Conservation (phyloP, 2,113 vertebrate species). For the Gymnobelideus leadbeateri region DNA sequence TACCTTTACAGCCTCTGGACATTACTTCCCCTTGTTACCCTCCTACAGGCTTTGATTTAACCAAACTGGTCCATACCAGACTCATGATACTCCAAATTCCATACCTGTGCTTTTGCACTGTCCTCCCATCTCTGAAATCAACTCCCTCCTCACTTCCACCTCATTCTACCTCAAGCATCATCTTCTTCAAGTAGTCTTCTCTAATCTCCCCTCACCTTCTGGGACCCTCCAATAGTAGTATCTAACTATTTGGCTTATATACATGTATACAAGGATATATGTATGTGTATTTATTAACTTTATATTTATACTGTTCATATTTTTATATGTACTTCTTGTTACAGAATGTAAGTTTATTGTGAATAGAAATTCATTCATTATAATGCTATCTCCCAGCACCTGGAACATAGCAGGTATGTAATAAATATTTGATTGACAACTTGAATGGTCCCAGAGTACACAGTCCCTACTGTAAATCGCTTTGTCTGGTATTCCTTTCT, state of each 20-base stretch:
- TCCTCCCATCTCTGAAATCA: background rate
- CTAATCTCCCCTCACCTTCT: background rate
- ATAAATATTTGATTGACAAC: background rate
- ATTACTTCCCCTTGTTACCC: background rate
- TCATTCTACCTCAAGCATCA: background rate
- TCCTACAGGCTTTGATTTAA: background rate
- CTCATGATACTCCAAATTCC: background rate
- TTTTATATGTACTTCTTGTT: background rate
- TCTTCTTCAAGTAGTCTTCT: background rate
- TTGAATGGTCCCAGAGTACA: background rate
- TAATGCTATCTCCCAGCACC: background rate
- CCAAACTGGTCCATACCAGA: background rate
- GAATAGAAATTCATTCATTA: background rate
- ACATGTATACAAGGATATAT: background rate
- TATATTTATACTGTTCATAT: background rate
- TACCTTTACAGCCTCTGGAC: background rate
- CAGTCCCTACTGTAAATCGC: background rate
- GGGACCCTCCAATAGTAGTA: background rate
- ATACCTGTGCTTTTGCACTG: background rate
- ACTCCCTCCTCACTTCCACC: background rate
- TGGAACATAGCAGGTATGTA: background rate
- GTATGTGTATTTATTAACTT: background rate
- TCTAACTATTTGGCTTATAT: background rate
- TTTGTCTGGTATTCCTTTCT: background rate
- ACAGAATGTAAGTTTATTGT: background rate